phyloP scores from a whole-genome alignment of 2,797 vertebrate species.

The Sorex maritimensis region DNA sequence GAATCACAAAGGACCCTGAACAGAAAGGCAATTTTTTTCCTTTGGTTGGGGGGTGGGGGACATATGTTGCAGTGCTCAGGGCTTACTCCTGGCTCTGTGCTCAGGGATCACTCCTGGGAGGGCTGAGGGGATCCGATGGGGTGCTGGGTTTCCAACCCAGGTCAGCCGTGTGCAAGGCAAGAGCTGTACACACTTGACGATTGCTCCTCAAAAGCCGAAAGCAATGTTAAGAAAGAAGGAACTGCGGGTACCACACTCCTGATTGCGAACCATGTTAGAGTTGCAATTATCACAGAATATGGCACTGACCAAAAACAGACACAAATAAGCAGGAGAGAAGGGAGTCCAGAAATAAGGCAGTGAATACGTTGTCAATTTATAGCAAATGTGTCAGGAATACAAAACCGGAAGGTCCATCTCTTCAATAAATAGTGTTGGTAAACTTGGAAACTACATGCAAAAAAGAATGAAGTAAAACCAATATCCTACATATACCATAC shows the following conservation, averaged over 20 bases:
- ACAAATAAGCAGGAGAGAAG: background rate
- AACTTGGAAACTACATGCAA: background rate
- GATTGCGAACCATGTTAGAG: conserved; percentile 4
- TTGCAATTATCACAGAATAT: background rate
- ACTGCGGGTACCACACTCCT: background rate
- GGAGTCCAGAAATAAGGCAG: background rate
- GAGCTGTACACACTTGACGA: too few relatives aligned
- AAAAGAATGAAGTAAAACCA: background rate
- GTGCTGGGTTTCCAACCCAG: too few relatives aligned
- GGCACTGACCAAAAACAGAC: background rate
- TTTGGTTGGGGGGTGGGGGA: too few relatives aligned
- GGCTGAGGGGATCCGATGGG: too few relatives aligned
- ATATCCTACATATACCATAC: background rate
- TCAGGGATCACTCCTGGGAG: too few relatives aligned
- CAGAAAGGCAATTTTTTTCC: background rate
- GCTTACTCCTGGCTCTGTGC: too few relatives aligned
- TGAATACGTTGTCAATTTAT: background rate
- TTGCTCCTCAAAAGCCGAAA: background rate
- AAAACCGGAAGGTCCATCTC: background rate
- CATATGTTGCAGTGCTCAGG: too few relatives aligned
- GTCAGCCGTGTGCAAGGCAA: too few relatives aligned
- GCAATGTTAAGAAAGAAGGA: background rate
- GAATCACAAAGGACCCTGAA: background rate
- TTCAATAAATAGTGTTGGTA: background rate
- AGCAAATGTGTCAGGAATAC: background rate